phyloP scores from a whole-genome alignment of 2,888 invertebrate genomes.

The Dryocosmus kuriphilus region DNA sequence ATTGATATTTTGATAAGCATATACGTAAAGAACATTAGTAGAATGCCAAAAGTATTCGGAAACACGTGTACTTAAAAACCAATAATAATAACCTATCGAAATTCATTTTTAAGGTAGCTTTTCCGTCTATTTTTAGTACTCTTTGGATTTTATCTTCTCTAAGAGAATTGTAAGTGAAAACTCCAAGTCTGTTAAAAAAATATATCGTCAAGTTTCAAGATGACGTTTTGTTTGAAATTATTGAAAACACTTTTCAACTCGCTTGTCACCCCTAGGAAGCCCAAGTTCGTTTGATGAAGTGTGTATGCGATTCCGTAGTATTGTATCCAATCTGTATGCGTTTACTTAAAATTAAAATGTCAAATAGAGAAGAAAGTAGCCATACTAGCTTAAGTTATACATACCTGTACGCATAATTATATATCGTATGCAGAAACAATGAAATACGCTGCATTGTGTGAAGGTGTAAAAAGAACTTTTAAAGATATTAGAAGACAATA shows the following conservation, averaged over 20 bases:
- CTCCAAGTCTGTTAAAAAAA: background rate
- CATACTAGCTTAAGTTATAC: background rate
- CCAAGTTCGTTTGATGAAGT: constrained; percentile 6
- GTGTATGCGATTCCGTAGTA: background rate
- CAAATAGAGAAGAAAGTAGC: background rate
- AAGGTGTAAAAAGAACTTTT: background rate
- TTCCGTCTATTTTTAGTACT: background rate
- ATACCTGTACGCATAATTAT: background rate
- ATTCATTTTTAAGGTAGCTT: constrained; percentile 1
- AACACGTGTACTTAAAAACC: constrained; percentile 25
- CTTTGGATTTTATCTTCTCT: background rate
- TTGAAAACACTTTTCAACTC: background rate
- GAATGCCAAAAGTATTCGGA: background rate
- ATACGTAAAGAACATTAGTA: background rate
- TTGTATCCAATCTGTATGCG: background rate
- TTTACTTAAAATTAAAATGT: background rate
- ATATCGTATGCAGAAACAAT: background rate
- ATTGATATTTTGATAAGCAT: background rate
- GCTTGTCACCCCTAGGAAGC: constrained; percentile 33
- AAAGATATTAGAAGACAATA: background rate
- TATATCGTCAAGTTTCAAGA: background rate
- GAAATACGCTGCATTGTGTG: background rate
- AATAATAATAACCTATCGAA: constrained; percentile 23
- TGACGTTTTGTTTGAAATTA: background rate
- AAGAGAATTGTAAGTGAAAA: background rate